A percentile compares a stretch with the other conserved stretches of the same genome.
Evolutionary conservation across 2,888 invertebrate species (phyloP).

Genomic region (Epinotia nisella): DNA sequence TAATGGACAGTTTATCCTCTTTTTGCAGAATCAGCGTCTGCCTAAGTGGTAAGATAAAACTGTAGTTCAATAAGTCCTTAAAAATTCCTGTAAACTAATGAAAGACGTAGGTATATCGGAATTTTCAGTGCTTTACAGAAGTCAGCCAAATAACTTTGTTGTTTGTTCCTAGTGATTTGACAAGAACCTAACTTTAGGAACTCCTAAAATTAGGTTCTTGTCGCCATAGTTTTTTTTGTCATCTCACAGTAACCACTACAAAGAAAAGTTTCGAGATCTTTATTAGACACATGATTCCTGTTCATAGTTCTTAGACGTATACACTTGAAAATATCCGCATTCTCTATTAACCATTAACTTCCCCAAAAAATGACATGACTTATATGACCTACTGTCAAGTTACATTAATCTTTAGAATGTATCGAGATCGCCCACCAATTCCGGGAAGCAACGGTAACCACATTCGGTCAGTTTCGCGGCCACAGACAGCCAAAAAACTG

Average conservation of each 20-base stretch:
- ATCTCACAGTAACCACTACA: too few species aligned
- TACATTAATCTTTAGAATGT: constrained; percentile 5
- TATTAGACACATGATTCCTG: background rate
- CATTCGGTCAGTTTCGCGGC: constrained; percentile 15
- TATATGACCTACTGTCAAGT: background rate
- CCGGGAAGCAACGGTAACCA: constrained; percentile 17
- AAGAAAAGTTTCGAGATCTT: background rate
- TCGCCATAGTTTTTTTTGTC: too few species aligned
- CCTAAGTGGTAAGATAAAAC: too few species aligned
- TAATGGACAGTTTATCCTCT: background rate
- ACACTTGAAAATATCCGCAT: background rate
- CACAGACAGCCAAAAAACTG: constrained; percentile 17
- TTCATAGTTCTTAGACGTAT: background rate
- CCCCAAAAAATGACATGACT: background rate
- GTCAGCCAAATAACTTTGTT: too few species aligned
- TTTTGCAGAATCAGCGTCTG: background rate
- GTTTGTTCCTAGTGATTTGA: too few species aligned
- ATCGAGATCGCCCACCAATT: background rate
- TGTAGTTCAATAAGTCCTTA: too few species aligned
- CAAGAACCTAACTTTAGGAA: too few species aligned
- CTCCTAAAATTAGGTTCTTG: too few species aligned
- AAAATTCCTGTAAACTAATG: too few species aligned
- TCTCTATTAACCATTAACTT: background rate
- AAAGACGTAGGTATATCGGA: too few species aligned
- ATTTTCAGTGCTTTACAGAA: too few species aligned